These are phyloP conservation scores for Erithacus rubecula DNA, from an alignment of 2,797 vertebrate genomes.

Conservation along the genomic window DNA sequence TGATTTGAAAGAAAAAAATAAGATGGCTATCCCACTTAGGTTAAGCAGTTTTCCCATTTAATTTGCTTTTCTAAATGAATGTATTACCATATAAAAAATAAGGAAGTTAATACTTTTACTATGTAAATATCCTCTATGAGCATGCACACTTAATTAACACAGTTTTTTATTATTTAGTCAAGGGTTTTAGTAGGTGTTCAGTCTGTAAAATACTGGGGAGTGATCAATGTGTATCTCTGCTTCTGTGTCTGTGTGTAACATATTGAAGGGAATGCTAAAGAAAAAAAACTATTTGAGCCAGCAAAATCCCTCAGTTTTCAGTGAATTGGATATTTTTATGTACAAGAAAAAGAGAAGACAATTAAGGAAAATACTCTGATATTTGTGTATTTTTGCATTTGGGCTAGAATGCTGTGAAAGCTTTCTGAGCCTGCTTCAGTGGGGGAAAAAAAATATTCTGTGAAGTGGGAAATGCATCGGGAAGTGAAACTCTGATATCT, in stretches of 20 bases:
- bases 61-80: not conserved
- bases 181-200: not conserved
- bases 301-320: not conserved
- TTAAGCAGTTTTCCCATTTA: rapidly evolving
- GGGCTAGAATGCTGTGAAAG: not conserved
- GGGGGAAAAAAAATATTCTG: not conserved
- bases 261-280: not conserved
- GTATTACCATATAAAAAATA: not conserved
- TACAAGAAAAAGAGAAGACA: not conserved
- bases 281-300: not conserved
- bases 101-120: not conserved
- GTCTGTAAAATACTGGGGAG: not conserved
- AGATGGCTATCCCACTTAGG: not conserved
- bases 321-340: rapidly evolving
- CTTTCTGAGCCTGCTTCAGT: not conserved
- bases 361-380: not conserved
- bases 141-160: not conserved
- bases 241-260: not conserved
- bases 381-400: not conserved
- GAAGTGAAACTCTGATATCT: not conserved
- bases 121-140: not conserved
- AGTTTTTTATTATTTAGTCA: not conserved
- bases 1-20: not conserved
- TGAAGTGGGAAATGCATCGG: not conserved
- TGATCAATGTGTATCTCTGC: not conserved